Conservation (phyloP, 2,113 vertebrate genomes). For the Brachypodius melanocephalos region DNA sequence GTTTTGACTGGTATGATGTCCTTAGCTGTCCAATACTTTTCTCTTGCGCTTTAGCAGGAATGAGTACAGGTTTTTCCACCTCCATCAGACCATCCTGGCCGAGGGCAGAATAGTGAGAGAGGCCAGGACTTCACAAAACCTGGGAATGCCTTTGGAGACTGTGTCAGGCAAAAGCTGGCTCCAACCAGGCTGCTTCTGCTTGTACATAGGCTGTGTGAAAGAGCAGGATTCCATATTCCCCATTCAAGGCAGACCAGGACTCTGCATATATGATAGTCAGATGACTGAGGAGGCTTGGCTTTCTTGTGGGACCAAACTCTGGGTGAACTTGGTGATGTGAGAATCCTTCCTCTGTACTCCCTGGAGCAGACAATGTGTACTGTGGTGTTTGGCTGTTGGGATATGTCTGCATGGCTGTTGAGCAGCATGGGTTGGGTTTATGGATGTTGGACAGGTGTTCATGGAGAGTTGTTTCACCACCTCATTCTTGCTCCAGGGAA, state of each 20-base stretch:
- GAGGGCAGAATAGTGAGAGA: neutral
- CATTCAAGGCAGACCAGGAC: neutral
- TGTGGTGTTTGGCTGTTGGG: neutral
- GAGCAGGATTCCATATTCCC: neutral
- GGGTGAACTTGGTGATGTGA: neutral
- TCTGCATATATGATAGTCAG: accelerated
- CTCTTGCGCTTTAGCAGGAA: neutral
- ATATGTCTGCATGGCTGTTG: neutral
- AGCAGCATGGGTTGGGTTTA: accelerated
- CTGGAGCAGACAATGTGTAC: neutral
- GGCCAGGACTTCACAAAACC: neutral
- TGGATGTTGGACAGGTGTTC: neutral
- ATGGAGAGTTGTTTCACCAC: neutral
- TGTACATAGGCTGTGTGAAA: neutral
- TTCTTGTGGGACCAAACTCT: neutral
- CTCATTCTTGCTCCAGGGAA: neutral
- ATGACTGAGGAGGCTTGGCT: neutral
- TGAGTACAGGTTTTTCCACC: neutral
- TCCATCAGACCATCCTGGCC: neutral
- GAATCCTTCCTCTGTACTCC: neutral
- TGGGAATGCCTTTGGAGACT: neutral
- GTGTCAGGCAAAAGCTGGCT: neutral
- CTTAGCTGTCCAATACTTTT: neutral
- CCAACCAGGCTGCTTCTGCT: neutral
- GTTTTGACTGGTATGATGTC: accelerated